Evolutionary conservation across 1,140 invertebrate genomes (phyloP).

Genomic region (Pissodes strobi): DNA sequence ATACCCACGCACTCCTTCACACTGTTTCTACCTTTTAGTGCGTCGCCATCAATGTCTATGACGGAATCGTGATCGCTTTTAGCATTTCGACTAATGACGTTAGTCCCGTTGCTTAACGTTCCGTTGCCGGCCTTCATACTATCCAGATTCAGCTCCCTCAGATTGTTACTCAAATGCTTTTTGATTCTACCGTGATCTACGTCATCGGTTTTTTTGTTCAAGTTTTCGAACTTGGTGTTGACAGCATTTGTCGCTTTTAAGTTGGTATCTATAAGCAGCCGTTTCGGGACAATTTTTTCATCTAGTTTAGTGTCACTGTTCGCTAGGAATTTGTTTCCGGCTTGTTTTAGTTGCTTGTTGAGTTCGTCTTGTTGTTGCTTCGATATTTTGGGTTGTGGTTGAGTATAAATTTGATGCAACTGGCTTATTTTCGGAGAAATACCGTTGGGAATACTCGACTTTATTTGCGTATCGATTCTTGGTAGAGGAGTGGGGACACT

Average conservation of each 20-base stretch:
- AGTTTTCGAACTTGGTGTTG: constrained; percentile 13
- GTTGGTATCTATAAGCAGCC: constrained; percentile 7
- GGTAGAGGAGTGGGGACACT: constrained; percentile 11
- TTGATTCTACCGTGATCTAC: no score
- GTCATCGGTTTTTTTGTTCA: neutral
- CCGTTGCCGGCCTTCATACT: neutral
- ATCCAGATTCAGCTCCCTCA: constrained; percentile 5
- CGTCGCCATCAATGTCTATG: neutral
- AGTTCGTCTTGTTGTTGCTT: constrained; percentile 28
- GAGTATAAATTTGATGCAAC: constrained; percentile 14
- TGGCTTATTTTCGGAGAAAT: constrained; percentile 33
- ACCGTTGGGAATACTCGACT: neutral
- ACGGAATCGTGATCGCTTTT: no score
- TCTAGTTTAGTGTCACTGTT: neutral
- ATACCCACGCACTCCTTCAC: constrained; percentile 27
- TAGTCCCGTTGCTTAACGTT: neutral
- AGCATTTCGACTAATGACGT: neutral
- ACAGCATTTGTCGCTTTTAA: neutral
- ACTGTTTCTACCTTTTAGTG: neutral
- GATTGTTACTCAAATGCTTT: neutral
- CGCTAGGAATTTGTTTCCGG: neutral
- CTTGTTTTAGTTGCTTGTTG: constrained; percentile 15
- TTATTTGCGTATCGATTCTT: constrained; percentile 10
- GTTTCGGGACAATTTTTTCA: constrained; percentile 3
- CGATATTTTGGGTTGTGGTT: constrained; percentile 3